Conservation (phyloP, 2,888 invertebrate species). For the Tetropium fuscum region DNA sequence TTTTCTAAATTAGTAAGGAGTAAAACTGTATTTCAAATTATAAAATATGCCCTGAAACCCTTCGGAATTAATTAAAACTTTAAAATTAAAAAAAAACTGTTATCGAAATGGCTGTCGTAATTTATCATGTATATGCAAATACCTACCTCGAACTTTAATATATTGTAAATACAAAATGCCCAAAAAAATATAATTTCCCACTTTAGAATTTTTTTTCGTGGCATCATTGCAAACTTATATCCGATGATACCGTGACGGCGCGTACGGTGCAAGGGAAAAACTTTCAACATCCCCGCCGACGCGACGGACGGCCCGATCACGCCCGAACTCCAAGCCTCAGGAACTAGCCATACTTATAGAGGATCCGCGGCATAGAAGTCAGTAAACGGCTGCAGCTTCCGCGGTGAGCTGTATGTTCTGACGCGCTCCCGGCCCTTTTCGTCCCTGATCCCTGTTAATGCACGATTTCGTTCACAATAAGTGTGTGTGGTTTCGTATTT, state of each 20-base stretch:
- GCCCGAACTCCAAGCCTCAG: conserved; percentile 11
- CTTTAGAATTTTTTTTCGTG: conserved; percentile 14
- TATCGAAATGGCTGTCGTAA: too few relatives aligned
- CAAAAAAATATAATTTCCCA: conserved; percentile 4
- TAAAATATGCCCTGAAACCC: too few relatives aligned
- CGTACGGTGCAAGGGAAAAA: conserved; percentile 5
- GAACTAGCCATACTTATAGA: conserved; percentile 17
- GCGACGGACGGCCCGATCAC: too few relatives aligned
- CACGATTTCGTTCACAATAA: neutral
- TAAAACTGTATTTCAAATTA: too few relatives aligned
- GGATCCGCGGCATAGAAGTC: conserved; percentile 1
- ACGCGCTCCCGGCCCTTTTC: conserved; percentile 8
- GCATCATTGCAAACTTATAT: neutral
- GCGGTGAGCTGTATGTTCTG: conserved; percentile 6
- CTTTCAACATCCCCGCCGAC: conserved; percentile 9
- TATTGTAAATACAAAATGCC: too few relatives aligned
- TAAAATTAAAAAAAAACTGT: too few relatives aligned
- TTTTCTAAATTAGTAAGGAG: too few relatives aligned
- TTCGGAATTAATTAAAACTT: too few relatives aligned
- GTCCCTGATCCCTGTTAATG: conserved; percentile 1
- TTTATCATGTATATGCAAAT: too few relatives aligned
- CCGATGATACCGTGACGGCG: neutral
- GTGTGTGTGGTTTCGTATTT: neutral
- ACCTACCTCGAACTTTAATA: too few relatives aligned
- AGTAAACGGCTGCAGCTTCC: conserved; percentile 14